Percentiles rank a stretch among this genome's conserved stretches.
These are phyloP conservation scores for Zenarchopterus dispar DNA, from an alignment of 2,797 vertebrate genomes.

Conservation along the genomic window DNA sequence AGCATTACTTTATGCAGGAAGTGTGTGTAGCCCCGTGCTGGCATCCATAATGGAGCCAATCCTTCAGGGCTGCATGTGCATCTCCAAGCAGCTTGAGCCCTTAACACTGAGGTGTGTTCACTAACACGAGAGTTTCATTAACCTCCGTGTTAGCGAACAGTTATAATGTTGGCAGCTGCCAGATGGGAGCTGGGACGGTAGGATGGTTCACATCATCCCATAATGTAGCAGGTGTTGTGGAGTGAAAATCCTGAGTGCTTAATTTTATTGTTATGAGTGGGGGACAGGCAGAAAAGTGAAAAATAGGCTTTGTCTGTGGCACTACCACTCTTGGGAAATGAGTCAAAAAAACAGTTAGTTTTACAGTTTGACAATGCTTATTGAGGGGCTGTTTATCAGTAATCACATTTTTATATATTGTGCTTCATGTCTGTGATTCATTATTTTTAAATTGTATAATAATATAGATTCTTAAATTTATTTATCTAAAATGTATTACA, in stretches of 20 bases:
- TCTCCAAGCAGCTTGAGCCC: conserved; percentile 76
- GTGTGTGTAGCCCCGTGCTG: conserved; percentile 69
- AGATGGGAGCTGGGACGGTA: conserved; percentile 71
- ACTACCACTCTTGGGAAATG: conserved; percentile 15
- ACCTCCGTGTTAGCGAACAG: conserved; percentile 74
- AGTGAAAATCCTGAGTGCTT: conserved; percentile 53
- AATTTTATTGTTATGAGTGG: conserved; percentile 60
- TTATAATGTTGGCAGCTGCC: conserved; percentile 75
- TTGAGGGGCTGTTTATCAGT: conserved; percentile 11
- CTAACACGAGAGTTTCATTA: conserved; percentile 77
- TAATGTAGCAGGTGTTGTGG: conserved; percentile 75
- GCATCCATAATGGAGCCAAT: conserved; percentile 76
- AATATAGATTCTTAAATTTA: too few relatives aligned
- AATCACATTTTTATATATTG: neutral
- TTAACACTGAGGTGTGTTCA: conserved; percentile 61
- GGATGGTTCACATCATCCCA: conserved; percentile 67
- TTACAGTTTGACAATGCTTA: conserved; percentile 12
- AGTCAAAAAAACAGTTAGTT: conserved; percentile 7
- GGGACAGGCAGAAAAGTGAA: conserved; percentile 10
- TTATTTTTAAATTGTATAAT: neutral
- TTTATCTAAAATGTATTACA: too few relatives aligned
- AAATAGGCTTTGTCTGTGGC: neutral
- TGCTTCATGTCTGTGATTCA: neutral
- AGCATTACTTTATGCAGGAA: conserved; percentile 72
- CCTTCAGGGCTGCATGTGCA: conserved; percentile 72